phyloP scores from a whole-genome alignment of 1,140 invertebrate genomes.

The Wiebesia pumilae region DNA sequence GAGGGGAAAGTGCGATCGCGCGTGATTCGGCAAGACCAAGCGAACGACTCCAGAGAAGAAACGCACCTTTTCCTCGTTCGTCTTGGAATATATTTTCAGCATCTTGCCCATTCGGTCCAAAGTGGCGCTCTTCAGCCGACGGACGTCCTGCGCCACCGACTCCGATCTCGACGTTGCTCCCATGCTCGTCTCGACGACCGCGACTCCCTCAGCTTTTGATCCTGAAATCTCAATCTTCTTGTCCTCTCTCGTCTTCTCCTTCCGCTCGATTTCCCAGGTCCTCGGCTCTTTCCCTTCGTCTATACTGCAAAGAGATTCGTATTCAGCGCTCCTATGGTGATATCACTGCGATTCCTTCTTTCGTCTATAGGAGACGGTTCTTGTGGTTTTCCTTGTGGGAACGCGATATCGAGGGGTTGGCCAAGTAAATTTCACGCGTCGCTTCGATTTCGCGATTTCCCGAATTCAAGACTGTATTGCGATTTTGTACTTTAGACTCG shows the following conservation, averaged over 20 bases:
- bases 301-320: neutral
- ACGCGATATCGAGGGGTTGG: too few relatives aligned
- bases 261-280: neutral
- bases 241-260: neutral
- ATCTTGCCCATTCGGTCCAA: slow-evolving; percentile 51
- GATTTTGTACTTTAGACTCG: too few relatives aligned
- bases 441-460: too few relatives aligned
- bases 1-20: too few relatives aligned
- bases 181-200: too few relatives aligned
- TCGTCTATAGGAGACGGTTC: too few relatives aligned
- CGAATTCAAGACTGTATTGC: too few relatives aligned
- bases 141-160: neutral
- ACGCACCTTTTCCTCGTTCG: slow-evolving; percentile 33
- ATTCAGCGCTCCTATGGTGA: neutral
- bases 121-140: slow-evolving; percentile 46
- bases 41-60: neutral
- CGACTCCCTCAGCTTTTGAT: neutral
- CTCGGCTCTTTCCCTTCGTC: neutral
- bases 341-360: neutral
- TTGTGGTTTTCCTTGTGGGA: too few relatives aligned
- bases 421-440: too few relatives aligned
- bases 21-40: too few relatives aligned
- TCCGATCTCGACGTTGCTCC: neutral
- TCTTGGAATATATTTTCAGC: slow-evolving; percentile 46
- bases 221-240: slow-evolving; percentile 34